Percentiles rank a stretch among this genome's conserved stretches.
Evolutionary conservation across 2,797 vertebrate genomes (phyloP).

Genomic region (Choloepus didactylus): DNA sequence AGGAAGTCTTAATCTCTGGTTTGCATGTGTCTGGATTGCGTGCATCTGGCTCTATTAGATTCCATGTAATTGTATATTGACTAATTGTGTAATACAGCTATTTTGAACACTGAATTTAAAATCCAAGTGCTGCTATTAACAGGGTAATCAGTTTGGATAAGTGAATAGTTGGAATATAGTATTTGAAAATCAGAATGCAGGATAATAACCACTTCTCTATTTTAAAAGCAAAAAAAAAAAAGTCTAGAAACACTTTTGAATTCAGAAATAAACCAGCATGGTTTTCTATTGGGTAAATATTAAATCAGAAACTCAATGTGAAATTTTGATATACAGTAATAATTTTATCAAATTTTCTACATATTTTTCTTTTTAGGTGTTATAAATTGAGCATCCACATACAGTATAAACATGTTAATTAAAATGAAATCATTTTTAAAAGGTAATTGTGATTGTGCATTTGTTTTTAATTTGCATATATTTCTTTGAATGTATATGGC

Average conservation of each 20-base stretch:
- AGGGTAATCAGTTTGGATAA: conserved; percentile 86
- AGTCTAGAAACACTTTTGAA: conserved; percentile 52
- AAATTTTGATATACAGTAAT: conserved; percentile 36
- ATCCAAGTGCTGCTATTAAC: conserved; percentile 83
- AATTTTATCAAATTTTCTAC: conserved; percentile 63
- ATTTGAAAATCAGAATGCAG: conserved; percentile 63
- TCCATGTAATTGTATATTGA: conserved; percentile 87
- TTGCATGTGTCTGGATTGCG: conserved; percentile 66
- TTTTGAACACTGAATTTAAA: conserved; percentile 84
- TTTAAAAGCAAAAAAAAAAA: conserved; percentile 52
- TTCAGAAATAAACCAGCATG: conserved; percentile 49
- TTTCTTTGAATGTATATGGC: conserved; percentile 60
- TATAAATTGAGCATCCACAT: conserved; percentile 63
- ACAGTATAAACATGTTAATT: conserved; percentile 67
- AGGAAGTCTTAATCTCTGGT: conserved; percentile 73
- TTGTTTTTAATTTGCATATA: conserved; percentile 76
- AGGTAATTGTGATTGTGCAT: conserved; percentile 53
- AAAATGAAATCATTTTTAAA: conserved; percentile 76
- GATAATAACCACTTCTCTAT: conserved; percentile 41
- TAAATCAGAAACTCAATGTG: conserved; percentile 54
- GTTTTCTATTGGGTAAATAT: conserved; percentile 60
- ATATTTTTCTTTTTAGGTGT: conserved; percentile 25
- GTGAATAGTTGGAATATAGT: conserved; percentile 85
- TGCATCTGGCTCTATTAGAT: conserved; percentile 86
- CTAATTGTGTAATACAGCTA: conserved; percentile 85